phyloP scores from a whole-genome alignment of 2,888 invertebrate species.

The Anarsia innoxiella region DNA sequence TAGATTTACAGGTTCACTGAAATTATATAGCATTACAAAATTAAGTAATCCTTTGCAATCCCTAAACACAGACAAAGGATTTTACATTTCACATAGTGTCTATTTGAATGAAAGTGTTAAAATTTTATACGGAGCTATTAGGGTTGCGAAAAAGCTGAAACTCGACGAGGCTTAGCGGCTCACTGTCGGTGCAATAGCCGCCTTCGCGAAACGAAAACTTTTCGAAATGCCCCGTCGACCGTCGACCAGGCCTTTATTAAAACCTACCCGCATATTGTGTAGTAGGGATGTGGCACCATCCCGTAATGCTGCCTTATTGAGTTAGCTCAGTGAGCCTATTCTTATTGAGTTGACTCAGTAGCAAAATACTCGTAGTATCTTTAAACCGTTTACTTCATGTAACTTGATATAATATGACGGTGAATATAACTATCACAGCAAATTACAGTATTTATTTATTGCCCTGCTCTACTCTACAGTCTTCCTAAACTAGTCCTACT shows the following conservation, averaged over 20 bases:
- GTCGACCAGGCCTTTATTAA: conserved; percentile 75
- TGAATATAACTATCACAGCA: background rate
- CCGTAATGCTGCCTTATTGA: too few relatives aligned
- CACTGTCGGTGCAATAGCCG: conserved; percentile 48
- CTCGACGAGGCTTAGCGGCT: background rate
- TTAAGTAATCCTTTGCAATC: too few relatives aligned
- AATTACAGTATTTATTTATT: background rate
- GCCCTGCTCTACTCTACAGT: too few relatives aligned
- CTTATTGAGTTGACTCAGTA: background rate
- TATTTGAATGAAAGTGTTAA: too few relatives aligned
- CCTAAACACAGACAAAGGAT: too few relatives aligned
- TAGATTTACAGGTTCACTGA: too few relatives aligned
- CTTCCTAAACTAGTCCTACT: too few relatives aligned
- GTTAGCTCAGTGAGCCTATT: background rate
- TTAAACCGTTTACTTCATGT: background rate
- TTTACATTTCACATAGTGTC: too few relatives aligned
- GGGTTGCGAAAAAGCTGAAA: background rate
- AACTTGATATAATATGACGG: background rate
- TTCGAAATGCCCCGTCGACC: conserved; percentile 58
- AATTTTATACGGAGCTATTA: background rate
- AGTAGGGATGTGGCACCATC: too few relatives aligned
- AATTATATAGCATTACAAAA: too few relatives aligned
- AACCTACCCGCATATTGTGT: conserved; percentile 57
- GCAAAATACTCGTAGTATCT: too few relatives aligned
- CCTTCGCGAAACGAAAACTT: conserved; percentile 70